phyloP scores from a whole-genome alignment of 2,888 invertebrate genomes.

The Rugalucina vietnamica region DNA sequence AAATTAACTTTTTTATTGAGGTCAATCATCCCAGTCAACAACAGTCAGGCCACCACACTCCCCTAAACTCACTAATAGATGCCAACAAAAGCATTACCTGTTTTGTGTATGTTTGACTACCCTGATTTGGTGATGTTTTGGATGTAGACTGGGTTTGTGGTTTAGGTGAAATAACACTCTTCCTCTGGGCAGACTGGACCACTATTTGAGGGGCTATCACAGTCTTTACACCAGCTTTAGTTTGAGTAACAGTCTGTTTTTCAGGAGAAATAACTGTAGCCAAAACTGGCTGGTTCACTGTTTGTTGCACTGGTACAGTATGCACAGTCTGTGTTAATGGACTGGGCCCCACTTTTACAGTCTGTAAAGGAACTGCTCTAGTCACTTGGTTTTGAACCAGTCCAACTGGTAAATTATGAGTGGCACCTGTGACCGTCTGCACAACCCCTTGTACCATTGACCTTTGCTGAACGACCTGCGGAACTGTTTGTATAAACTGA shows the following conservation, averaged over 20 bases:
- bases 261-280: conserved; percentile 23
- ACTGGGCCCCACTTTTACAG: conserved; percentile 8
- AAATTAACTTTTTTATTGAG: no score
- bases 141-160: conserved; percentile 8
- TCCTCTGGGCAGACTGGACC: conserved; percentile 22
- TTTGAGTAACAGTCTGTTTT: conserved; percentile 20
- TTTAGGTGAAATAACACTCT: neutral
- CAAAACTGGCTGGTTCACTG: conserved; percentile 24
- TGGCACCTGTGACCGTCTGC: neutral
- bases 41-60: neutral
- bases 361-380: neutral
- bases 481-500: neutral
- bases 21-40: no score
- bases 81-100: conserved; percentile 50
- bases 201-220: conserved; percentile 12
- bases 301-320: conserved; percentile 14
- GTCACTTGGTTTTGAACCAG: neutral
- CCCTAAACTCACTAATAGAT: neutral
- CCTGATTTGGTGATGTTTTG: conserved; percentile 1
- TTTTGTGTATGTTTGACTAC: conserved; percentile 62
- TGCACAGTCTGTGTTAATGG: conserved; percentile 26
- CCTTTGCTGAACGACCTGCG: neutral
- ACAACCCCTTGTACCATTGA: neutral
- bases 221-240: neutral
- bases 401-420: neutral